These are phyloP conservation scores for Odocoileus virginianus DNA, from an alignment of 2,113 vertebrate genomes.

Conservation along the genomic window DNA sequence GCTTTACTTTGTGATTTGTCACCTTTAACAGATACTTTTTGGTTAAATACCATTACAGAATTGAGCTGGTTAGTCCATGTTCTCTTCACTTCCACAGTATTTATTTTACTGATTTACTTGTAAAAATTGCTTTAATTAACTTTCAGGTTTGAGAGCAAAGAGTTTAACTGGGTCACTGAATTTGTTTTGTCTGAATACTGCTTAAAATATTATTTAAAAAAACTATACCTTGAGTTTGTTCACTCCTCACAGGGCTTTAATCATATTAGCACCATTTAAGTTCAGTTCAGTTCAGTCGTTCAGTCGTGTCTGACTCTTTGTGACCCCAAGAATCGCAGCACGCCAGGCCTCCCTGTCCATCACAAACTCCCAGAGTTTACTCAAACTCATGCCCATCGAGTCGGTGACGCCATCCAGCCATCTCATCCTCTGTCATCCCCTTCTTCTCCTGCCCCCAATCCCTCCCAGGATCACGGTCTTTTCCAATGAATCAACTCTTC, in stretches of 20 bases:
- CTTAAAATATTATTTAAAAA: background rate
- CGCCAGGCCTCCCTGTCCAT: too few species aligned
- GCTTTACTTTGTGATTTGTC: background rate
- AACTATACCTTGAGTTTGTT: background rate
- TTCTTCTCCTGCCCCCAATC: too few species aligned
- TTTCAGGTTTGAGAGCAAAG: constrained; percentile 32
- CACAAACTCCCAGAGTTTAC: too few species aligned
- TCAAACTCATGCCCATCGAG: too few species aligned
- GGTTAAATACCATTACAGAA: background rate
- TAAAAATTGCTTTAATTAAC: constrained; percentile 40
- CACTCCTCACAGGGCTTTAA: background rate
- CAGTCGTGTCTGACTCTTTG: too few species aligned
- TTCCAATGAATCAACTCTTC: too few species aligned
- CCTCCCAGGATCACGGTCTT: too few species aligned
- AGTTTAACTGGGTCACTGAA: background rate
- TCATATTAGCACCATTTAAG: background rate
- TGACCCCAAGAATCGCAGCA: too few species aligned
- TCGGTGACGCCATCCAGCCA: too few species aligned
- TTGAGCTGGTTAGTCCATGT: background rate
- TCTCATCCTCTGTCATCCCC: too few species aligned
- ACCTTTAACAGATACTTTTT: background rate
- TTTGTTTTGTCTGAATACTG: constrained; percentile 5
- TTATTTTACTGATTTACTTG: constrained; percentile 1
- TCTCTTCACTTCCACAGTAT: background rate
- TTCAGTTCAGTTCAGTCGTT: background rate